These are phyloP conservation scores for Diaperis boleti DNA, from an alignment of 2,888 invertebrate species.

Conservation along the genomic window DNA sequence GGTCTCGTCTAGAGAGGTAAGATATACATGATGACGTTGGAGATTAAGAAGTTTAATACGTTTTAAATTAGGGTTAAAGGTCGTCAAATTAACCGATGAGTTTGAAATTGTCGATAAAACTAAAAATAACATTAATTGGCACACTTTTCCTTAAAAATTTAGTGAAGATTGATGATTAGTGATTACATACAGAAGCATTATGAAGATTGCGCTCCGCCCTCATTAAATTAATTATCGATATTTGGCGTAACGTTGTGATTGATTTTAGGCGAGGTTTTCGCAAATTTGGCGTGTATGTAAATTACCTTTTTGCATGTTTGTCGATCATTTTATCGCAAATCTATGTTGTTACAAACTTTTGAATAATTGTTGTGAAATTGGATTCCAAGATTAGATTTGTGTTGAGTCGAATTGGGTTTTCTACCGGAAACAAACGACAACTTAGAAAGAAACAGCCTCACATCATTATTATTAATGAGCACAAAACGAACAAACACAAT, in stretches of 20 bases:
- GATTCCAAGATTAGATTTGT: not conserved
- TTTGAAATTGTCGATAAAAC: slow-evolving; percentile 11
- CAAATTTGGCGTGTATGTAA: slow-evolving; percentile 44
- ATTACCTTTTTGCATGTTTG: slow-evolving; percentile 48
- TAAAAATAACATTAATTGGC: slow-evolving; percentile 41
- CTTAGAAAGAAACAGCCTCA: not conserved
- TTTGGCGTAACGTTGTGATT: slow-evolving; percentile 39
- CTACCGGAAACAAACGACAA: not conserved
- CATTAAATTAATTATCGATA: slow-evolving; percentile 37
- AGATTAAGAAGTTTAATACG: slow-evolving; percentile 2
- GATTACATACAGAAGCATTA: slow-evolving; percentile 5
- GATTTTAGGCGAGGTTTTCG: slow-evolving; percentile 48
- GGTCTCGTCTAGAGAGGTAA: not conserved
- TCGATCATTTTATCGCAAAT: not conserved
- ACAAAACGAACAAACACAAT: no score
- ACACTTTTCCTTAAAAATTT: slow-evolving; percentile 9
- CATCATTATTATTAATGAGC: no score
- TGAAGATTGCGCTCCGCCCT: slow-evolving; percentile 21
- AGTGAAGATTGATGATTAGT: slow-evolving; percentile 36
- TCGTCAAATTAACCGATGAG: slow-evolving; percentile 4
- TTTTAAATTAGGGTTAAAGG: slow-evolving; percentile 22
- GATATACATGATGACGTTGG: not conserved
- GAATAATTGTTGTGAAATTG: slow-evolving; percentile 35
- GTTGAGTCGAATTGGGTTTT: not conserved
- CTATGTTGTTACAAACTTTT: not conserved